Base-by-base conservation (phyloP, 2,113 vertebrate species). In the Anseranas semipalmata region DNA sequence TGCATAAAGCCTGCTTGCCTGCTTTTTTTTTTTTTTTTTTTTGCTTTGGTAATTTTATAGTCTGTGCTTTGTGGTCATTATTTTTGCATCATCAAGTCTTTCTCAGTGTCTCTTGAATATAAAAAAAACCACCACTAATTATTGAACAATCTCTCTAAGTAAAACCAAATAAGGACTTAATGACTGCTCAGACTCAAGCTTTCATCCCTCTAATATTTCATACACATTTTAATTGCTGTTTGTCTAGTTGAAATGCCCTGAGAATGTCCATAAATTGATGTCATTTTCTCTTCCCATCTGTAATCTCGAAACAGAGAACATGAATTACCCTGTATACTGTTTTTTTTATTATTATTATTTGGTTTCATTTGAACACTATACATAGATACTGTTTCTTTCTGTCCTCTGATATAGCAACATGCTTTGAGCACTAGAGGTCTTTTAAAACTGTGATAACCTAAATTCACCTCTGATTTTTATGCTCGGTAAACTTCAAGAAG, bases 121-220 rank as follows among this genome's bases (percentile, higher is more conserved):
- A 76, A n/a, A 33, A 30, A 33, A 20, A 60, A 60, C 9, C 68
- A n/a, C 62, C 28, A 83, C 85, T 96, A 91, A 90, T 94, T 91
- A 80, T 80, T 88, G 72, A 94, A 55, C 76, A 75, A n/a, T 80
- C 41, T 92, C 66, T 85, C 24, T 27, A 74, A 90, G 39, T 88
- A 65, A 89, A 93, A 77, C 59, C 72, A 95, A 93, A 88, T 84
- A 85, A 90, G 62, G 80, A 63, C 48, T 90, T 96, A 93, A 95
- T 90, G 85, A 72, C 59, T 96, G 88, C 66, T 94, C 66, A 72
- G 43, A 87, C 60, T 82, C 74, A 76, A 79, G 62, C n/a, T 78
- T 85, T 95, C 74, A 91, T 82, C 71, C 4, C 0, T 68, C 59
- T 67, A 27, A 17, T 84, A 88, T 86, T 95, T 94, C 72, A 71